phyloP scores from a whole-genome alignment of 1,140 invertebrate genomes.

The Drosophila setifemur region DNA sequence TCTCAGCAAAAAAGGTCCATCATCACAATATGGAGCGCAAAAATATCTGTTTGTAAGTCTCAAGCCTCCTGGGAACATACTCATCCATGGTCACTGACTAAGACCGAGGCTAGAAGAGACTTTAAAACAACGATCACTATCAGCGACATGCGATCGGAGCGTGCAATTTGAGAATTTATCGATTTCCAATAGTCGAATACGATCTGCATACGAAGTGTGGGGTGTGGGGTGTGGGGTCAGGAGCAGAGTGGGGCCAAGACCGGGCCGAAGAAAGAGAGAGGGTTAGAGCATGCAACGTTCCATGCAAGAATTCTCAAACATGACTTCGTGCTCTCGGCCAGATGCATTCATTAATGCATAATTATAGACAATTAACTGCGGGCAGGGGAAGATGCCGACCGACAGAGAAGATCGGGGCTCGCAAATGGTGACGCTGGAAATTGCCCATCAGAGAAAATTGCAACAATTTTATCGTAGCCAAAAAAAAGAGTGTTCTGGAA shows the following conservation, averaged over 20 bases:
- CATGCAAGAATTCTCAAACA: conserved; percentile 74
- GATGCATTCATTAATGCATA: conserved; percentile 79
- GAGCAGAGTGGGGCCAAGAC: background rate
- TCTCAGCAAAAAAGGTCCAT: too few species aligned
- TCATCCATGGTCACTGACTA: conserved; percentile 41
- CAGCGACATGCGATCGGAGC: conserved; percentile 68
- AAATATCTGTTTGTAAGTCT: too few species aligned
- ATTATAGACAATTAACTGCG: conserved; percentile 76
- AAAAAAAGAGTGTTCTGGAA: conserved; percentile 28
- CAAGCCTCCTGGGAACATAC: background rate
- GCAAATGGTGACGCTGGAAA: conserved; percentile 66
- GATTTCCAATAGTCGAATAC: conserved; percentile 65
- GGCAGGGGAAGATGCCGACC: background rate
- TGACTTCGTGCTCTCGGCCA: conserved; percentile 76
- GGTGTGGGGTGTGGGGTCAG: background rate
- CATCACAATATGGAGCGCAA: too few species aligned
- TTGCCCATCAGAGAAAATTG: conserved; percentile 62
- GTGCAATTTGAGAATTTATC: conserved; percentile 78
- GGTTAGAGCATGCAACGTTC: conserved; percentile 64
- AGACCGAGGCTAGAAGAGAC: conserved; percentile 25
- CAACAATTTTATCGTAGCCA: conserved; percentile 50
- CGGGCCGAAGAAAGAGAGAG: background rate
- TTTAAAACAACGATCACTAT: conserved; percentile 58
- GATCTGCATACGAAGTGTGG: conserved; percentile 35
- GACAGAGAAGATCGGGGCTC: conserved; percentile 1